These are phyloP conservation scores for Henicopernis longicauda DNA, from an alignment of 2,113 vertebrate genomes.

Conservation along the genomic window DNA sequence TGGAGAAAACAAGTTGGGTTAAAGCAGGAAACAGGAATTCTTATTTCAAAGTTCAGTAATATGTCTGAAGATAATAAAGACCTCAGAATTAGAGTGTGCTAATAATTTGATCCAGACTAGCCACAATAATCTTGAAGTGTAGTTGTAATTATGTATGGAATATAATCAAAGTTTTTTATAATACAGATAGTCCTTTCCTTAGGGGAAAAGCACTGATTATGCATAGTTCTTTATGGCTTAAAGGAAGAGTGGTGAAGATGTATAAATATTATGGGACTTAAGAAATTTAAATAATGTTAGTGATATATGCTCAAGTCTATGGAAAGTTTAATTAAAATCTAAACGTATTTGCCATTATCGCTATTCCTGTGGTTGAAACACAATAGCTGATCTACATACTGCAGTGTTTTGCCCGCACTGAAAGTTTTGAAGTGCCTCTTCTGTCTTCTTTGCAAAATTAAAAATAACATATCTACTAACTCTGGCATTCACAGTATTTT, in stretches of 20 bases:
- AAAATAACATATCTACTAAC: background rate
- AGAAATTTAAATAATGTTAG: background rate
- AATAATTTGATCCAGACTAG: background rate
- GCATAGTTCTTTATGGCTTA: background rate
- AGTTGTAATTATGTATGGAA: background rate
- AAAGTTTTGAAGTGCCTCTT: background rate
- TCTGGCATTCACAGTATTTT: background rate
- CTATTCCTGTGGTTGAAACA: background rate
- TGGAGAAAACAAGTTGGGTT: background rate
- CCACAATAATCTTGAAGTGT: background rate
- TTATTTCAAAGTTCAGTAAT: background rate
- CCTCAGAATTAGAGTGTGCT: background rate
- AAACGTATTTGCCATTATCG: background rate
- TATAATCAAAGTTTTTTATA: background rate
- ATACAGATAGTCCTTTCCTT: background rate
- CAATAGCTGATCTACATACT: background rate
- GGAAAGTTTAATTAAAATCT: conserved; percentile 7
- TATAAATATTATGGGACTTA: background rate
- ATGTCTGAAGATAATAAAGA: background rate
- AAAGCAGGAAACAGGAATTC: background rate
- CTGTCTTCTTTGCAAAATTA: background rate
- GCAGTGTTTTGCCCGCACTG: background rate
- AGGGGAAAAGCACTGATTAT: background rate
- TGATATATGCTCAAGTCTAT: background rate
- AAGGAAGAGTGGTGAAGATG: background rate